Base-by-base conservation (phyloP, 2,113 vertebrate species). In the Ploceus nigricollis region DNA sequence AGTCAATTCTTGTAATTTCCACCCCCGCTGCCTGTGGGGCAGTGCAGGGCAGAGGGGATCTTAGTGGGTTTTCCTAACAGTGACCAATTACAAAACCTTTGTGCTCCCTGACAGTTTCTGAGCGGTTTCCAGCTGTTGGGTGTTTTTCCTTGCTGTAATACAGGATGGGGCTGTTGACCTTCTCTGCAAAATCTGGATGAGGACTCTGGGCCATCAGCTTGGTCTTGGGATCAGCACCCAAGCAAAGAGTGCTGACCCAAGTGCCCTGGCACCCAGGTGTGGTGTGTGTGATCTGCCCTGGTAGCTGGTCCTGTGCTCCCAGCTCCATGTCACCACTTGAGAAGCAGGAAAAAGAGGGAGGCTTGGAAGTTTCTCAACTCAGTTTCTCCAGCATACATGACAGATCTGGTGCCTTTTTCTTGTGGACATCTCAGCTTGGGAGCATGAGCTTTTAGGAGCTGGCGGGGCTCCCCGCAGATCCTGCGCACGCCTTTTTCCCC, bases 371-470 rank as follows among this genome's bases (percentile, higher is more conserved):
- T 42, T 33, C 64, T 76, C 58, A 40, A 37, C 45, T 76, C 40
- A 5, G 0, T 57, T 48, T 63, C 50, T 63, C 33, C 21, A 35
- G 20, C 2, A 0, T 14, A 5, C 17, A 0, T 14, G 56, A 28
- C 5, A 48, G 44, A 47, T 19, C 11, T 33, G 10, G 22, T 51
- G n/a, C 14, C 15, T 42, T 78, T 65, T 83, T 39, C 80, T 42
- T 10, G 0, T 35, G 44, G 16, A 3, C 44, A 11, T 68, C 61
- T 82, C 25, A 30, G 7, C 40, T 61, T 42, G 69, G 27, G 39
- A 83, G 12, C 0, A 0, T 18, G 72, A 89, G 39, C 51, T n/a
- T 58, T 79, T 33, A 20, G 22, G 75, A 85, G 39, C 39, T 13
- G 22, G 0, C 16, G 8, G 35, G 0, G 33, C 65, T 95, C 80